Evolutionary conservation across 1,140 invertebrate species (phyloP).

Genomic region (Gryon sp.): DNA sequence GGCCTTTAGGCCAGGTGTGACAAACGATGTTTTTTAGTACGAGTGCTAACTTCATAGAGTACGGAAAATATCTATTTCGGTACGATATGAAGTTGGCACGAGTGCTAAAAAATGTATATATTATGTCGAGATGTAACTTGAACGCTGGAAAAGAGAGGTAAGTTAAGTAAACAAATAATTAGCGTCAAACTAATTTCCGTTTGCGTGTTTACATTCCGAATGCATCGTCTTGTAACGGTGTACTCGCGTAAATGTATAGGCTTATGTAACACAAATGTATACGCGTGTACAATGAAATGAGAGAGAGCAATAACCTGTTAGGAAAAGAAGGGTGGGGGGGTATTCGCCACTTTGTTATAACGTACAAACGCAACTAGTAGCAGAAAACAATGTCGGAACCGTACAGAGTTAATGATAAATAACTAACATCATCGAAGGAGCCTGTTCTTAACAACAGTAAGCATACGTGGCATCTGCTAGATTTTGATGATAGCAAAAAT

Average conservation of each 20-base stretch:
- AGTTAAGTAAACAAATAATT: slow-evolving; percentile 28
- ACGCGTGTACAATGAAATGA: slow-evolving; percentile 34
- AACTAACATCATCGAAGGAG: no score
- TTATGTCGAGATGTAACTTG: no score
- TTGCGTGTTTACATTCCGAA: slow-evolving; percentile 61
- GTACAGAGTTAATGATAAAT: slow-evolving; percentile 1
- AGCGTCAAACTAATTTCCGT: slow-evolving; percentile 56
- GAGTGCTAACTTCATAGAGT: no score
- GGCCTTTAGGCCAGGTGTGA: no score
- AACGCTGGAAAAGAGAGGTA: background rate
- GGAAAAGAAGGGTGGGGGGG: no score
- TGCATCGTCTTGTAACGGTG: slow-evolving; percentile 35
- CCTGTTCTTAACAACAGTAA: no score
- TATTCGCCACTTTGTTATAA: background rate
- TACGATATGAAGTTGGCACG: no score
- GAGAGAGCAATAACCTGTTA: slow-evolving; percentile 48
- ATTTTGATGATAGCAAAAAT: no score
- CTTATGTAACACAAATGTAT: slow-evolving; percentile 20
- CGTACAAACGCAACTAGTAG: slow-evolving; percentile 15
- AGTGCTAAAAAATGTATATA: no score
- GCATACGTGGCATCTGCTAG: no score
- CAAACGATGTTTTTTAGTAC: no score
- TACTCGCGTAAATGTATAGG: slow-evolving; percentile 10
- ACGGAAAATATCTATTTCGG: no score
- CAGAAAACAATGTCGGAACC: slow-evolving; percentile 8